These are phyloP conservation scores for Champsocephalus gunnari DNA, from an alignment of 2,797 vertebrate species.

Conservation along the genomic window DNA sequence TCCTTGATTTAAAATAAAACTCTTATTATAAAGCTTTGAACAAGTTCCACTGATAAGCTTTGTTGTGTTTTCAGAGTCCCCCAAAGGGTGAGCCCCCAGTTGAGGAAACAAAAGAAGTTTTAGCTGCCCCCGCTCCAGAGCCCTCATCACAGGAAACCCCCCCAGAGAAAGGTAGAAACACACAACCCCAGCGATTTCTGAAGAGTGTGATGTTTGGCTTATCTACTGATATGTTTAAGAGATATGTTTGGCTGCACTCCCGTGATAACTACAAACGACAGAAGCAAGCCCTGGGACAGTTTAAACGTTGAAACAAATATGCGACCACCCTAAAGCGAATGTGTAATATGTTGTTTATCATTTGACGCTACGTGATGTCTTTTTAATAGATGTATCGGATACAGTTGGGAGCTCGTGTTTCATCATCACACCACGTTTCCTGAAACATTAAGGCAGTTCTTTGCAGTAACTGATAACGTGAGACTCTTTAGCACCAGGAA, in stretches of 20 bases:
- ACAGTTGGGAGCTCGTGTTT: not conserved
- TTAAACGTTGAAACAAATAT: slow-evolving; percentile 3
- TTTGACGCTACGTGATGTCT: not conserved
- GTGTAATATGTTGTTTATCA: not conserved
- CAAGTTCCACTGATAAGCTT: slow-evolving; percentile 6
- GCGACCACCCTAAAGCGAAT: not conserved
- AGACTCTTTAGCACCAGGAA: not conserved
- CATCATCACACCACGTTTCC: not conserved
- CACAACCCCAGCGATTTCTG: not conserved
- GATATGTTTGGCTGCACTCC: slow-evolving; percentile 10
- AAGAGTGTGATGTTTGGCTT: slow-evolving; percentile 17
- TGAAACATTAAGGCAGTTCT: not conserved
- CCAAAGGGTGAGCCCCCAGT: slow-evolving; percentile 89
- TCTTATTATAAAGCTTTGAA: slow-evolving; percentile 1
- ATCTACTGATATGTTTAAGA: slow-evolving; percentile 7
- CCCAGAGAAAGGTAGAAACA: slow-evolving; percentile 91
- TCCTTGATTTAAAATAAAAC: too few relatives aligned
- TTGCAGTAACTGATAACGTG: not conserved
- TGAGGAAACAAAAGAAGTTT: slow-evolving; percentile 90
- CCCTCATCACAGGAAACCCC: slow-evolving; percentile 92
- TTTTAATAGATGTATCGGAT: not conserved
- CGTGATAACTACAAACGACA: slow-evolving; percentile 6
- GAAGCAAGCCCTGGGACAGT: not conserved
- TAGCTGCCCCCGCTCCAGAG: slow-evolving; percentile 87
- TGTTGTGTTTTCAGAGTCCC: slow-evolving; percentile 88